Base-by-base conservation (phyloP, 2,797 vertebrate genomes). In the Micrastur ruficollis region DNA sequence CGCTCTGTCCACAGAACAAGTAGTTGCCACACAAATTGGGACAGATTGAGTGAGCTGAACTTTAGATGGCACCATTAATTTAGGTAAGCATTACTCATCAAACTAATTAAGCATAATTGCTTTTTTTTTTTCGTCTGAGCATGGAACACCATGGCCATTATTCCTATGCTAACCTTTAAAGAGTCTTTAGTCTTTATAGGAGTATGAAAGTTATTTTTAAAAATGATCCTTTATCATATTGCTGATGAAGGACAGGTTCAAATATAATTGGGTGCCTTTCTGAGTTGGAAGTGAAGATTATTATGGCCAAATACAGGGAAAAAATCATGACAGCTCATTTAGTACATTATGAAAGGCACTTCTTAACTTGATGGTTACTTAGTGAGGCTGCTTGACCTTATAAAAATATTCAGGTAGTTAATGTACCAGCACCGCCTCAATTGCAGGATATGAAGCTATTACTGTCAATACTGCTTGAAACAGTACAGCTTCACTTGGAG, bases 1-100 rank as follows among this genome's bases (percentile, higher is more conserved):
- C 53, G 86, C 22, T 56, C 81, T 84, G 71, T 87, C 90, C 59
- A 53, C 20, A 93, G 65, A 76, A 82, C 32, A 83, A 90, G 46
- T 76, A 73, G 95, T 95, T 93, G 66, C 40, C 65, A 26, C 34
- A 19, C 61, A 96, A 93, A 91, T 42, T 88, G 76, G 73, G 68
- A 58, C 61, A 92, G 76, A 78, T 50, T 67, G 95, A 95, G 67
- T 75, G 78, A 97, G 58, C 79, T 94, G 72, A 95, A 95, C 66
- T 95, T 83, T 73, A 90, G 68, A 56, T 2, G 22, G 44, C 66
- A 70, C 50, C 21, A 63, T 91, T 97, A 94, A 91, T 96, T 82
- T 90, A 91, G 52, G 46, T 73, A 81, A 55, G 38, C 11, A 68
- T 82, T 74, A 66, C 27, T 95, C 75, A 94, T 95, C 89, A 96